Percentiles rank a stretch among this genome's conserved stretches.
Evolutionary conservation across 1,140 invertebrate species (phyloP).

Genomic region (Pollicipes pollicipes): DNA sequence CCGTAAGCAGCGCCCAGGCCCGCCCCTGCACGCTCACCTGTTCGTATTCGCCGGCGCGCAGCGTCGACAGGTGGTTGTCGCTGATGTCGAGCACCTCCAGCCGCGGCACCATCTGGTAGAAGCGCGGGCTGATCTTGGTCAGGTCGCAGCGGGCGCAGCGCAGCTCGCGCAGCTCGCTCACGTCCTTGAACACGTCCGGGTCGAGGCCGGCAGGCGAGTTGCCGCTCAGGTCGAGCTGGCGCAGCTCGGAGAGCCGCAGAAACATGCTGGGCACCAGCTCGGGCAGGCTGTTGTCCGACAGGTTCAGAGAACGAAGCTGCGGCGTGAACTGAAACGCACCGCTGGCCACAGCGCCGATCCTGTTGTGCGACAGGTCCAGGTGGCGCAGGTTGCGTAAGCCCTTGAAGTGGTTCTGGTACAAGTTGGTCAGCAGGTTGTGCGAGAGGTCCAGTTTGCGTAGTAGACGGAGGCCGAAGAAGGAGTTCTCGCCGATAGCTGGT

Average conservation of each 20-base stretch:
- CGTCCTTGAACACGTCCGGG: slow-evolving; percentile 56
- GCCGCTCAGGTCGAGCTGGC: slow-evolving; percentile 47
- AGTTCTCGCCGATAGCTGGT: slow-evolving; percentile 54
- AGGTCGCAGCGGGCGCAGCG: slow-evolving; percentile 47
- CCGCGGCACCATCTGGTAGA: slow-evolving; percentile 25
- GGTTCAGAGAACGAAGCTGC: slow-evolving; percentile 42
- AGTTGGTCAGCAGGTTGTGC: slow-evolving; percentile 52
- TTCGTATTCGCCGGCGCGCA: slow-evolving; percentile 24
- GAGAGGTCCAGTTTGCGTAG: slow-evolving; percentile 49
- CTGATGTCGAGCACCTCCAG: slow-evolving; percentile 51
- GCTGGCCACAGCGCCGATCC: slow-evolving; percentile 35
- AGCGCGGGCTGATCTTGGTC: slow-evolving; percentile 49
- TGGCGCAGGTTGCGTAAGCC: slow-evolving; percentile 27
- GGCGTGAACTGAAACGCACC: slow-evolving; percentile 48
- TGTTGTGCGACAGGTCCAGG: slow-evolving; percentile 32
- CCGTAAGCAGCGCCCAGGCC: too few species aligned
- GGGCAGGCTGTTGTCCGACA: slow-evolving; percentile 48
- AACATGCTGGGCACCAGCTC: slow-evolving; percentile 47
- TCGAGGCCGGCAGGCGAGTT: slow-evolving; percentile 49
- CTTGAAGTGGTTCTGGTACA: slow-evolving; percentile 30
- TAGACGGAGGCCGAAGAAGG: slow-evolving; percentile 52
- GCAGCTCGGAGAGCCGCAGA: slow-evolving; percentile 43
- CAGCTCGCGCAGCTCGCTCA: slow-evolving; percentile 41
- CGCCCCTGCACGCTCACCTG: too few species aligned
- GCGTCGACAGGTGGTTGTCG: slow-evolving; percentile 52